These are phyloP conservation scores for Cyanistes caeruleus DNA, from an alignment of 2,113 vertebrate species.

Conservation along the genomic window DNA sequence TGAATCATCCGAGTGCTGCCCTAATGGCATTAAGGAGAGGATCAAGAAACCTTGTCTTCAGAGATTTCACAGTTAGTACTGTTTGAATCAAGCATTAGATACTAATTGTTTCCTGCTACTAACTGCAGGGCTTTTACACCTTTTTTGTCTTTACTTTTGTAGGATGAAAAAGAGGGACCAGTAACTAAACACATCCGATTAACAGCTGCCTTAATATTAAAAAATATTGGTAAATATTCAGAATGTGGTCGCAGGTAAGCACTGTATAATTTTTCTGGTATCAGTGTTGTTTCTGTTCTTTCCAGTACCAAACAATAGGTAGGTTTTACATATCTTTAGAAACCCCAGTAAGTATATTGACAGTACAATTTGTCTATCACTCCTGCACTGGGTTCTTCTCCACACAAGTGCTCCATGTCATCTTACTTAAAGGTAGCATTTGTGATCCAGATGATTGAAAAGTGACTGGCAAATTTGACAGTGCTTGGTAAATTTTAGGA, in stretches of 20 bases:
- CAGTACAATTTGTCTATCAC: accelerated
- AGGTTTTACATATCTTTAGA: not conserved
- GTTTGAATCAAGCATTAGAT: not conserved
- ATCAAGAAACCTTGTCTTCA: constrained; percentile 97
- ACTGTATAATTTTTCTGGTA: not conserved
- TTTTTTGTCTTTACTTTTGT: constrained; percentile 21
- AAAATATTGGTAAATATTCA: constrained; percentile 99
- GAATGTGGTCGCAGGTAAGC: constrained; percentile 98
- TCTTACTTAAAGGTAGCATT: not conserved
- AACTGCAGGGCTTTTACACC: not conserved
- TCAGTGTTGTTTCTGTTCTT: not conserved
- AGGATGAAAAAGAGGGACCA: constrained; percentile 99
- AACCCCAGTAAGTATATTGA: not conserved
- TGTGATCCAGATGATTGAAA: not conserved
- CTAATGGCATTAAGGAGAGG: constrained; percentile 97
- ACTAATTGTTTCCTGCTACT: not conserved
- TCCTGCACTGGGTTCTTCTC: not conserved
- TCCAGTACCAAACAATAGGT: not conserved
- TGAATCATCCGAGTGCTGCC: constrained; percentile 97
- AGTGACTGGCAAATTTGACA: not conserved
- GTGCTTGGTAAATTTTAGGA: not conserved
- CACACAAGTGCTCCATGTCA: not conserved
- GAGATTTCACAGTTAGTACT: constrained; percentile 95
- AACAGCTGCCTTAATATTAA: constrained; percentile 99
- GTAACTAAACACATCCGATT: constrained; percentile 99